Conservation (phyloP, 2,797 vertebrate species). For the Staurois parvus region DNA sequence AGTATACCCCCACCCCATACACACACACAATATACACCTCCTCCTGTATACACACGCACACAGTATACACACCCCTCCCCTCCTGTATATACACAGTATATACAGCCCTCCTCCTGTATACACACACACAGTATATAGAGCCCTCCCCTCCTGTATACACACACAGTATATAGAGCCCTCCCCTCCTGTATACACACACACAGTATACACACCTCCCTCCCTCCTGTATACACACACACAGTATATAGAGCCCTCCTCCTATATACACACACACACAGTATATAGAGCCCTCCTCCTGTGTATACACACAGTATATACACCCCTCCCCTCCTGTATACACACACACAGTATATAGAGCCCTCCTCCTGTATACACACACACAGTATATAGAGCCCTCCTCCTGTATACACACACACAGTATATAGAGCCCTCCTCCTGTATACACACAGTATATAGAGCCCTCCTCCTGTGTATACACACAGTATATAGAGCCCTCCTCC, state of each 20-base stretch:
- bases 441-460: background rate
- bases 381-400: background rate
- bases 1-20: background rate
- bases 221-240: background rate
- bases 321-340: background rate
- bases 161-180: background rate
- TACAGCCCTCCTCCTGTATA: background rate
- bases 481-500: background rate
- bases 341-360: background rate
- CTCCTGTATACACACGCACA: rapidly evolving
- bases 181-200: background rate
- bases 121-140: too few species aligned
- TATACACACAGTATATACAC: too few species aligned
- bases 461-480: background rate
- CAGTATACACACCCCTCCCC: background rate
- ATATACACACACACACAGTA: background rate
- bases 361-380: background rate
- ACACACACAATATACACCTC: background rate
- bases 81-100: too few species aligned
- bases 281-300: background rate
- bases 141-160: background rate
- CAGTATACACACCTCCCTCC: background rate
- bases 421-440: background rate
- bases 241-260: background rate
- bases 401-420: too few species aligned